Evolutionary conservation across 1,140 invertebrate species (phyloP), one percentile per base, ranked within the genome.

Genomic region (Calephelis nemesis): DNA sequence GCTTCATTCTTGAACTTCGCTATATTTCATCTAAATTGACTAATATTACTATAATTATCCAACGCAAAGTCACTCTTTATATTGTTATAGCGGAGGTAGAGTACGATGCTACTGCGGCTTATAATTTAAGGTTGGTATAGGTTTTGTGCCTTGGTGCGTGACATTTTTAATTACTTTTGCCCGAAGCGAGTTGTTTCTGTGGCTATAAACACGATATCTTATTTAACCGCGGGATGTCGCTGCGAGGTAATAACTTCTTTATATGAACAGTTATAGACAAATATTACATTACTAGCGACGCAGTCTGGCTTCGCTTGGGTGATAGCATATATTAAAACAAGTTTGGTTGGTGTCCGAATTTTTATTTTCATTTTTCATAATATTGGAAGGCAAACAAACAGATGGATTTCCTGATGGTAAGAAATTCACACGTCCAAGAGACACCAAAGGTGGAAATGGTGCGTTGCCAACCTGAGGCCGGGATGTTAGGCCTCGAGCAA

Each of bases 81-180:
- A 58, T 40, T 39, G 11, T 39, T 60, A 40, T 40, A 11, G 54
- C 30, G 39, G 19, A 12, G 30, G 5, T 39, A 9, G 19, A 45
- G 42, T 45, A 39, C 12, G 54, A 60, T 60, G 54, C 15, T 60
- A 47, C 62, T 45, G 19, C 62, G 62, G 8, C 40, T 15, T 47
- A 4, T 63, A 45, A 63, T 47, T 47, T 11, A 63, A 47, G 62
- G 62, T 63, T 42, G 40, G 62, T 47, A 47, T 19, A 45, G 62
- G 62, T 63, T 60, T 60, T 60, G 39, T 54, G 73, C 73, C 71
- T 70, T 71, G 65, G 75, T 82, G 81, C 81, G 78, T 81, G 83
- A 81, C 82, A 72, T 62, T 65, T 68, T 76, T 85, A 85, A 83
- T 83, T 83, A 83, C 79, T 85, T 83, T 79, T 54, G 81, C 83